These are phyloP conservation scores for Metopolophium dirhodum DNA, from an alignment of 1,140 invertebrate species.

Conservation along the genomic window DNA sequence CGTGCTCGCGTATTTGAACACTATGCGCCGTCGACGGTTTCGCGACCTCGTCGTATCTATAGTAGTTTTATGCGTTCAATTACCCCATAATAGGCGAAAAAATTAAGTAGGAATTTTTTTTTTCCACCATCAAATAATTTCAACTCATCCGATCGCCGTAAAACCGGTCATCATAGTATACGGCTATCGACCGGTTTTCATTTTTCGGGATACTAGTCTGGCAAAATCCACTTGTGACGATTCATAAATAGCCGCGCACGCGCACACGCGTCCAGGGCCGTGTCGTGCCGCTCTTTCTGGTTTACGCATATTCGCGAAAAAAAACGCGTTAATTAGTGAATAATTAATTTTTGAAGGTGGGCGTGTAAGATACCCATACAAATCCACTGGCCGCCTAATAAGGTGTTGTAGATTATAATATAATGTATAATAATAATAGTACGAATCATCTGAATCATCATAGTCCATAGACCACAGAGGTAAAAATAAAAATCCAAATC, in stretches of 20 bases:
- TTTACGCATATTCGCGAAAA: neutral
- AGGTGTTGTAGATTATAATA: neutral
- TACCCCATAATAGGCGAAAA: neutral
- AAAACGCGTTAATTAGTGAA: neutral
- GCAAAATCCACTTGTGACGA: neutral
- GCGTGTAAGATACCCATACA: no score
- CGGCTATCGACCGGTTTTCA: neutral
- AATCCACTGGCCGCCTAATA: neutral
- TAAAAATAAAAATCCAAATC: neutral
- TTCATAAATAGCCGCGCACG: neutral
- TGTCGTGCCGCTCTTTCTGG: neutral
- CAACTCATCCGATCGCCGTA: neutral
- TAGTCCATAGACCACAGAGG: neutral
- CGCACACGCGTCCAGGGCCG: neutral
- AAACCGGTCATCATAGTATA: neutral
- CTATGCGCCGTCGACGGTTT: constrained; percentile 10
- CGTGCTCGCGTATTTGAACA: neutral
- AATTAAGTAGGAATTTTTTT: constrained; percentile 9
- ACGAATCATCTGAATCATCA: neutral
- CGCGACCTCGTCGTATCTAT: neutral
- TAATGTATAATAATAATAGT: neutral
- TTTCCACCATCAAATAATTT: neutral
- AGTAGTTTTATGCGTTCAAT: constrained; percentile 20
- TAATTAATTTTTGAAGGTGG: neutral
- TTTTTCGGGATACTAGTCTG: neutral